These are phyloP conservation scores for Microchirus variegatus DNA, from an alignment of 2,797 vertebrate genomes.

Conservation along the genomic window DNA sequence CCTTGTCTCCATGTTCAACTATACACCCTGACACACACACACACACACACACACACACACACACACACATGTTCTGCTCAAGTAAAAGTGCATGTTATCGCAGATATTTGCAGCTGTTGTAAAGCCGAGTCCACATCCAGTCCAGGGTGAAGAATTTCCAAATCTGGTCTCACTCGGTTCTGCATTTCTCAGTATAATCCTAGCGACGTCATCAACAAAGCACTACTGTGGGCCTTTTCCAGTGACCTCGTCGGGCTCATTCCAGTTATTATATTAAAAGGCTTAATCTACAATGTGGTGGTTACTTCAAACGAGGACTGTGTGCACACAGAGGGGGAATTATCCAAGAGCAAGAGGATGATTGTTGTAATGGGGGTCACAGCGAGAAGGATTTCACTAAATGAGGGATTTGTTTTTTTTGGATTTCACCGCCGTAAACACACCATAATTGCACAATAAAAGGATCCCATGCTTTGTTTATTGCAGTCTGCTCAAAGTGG, in stretches of 20 bases:
- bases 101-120: slow-evolving; percentile 28
- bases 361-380: slow-evolving; percentile 53
- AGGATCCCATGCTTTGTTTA: neutral
- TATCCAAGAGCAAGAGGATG: slow-evolving; percentile 25
- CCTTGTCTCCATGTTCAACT: slow-evolving; percentile 18
- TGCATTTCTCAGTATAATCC: slow-evolving; percentile 32
- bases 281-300: slow-evolving; percentile 41
- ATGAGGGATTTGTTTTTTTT: slow-evolving; percentile 7
- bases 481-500: no score
- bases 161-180: slow-evolving; percentile 43
- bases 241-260: slow-evolving; percentile 32
- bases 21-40: neutral
- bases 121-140: slow-evolving; percentile 22
- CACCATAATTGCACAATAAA: neutral
- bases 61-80: neutral
- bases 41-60: neutral
- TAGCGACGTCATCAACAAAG: slow-evolving; percentile 45
- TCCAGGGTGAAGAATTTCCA: slow-evolving; percentile 9
- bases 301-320: slow-evolving; percentile 37
- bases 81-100: slow-evolving; percentile 36
- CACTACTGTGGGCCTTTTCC: slow-evolving; percentile 26
- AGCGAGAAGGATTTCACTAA: slow-evolving; percentile 36
- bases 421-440: slow-evolving; percentile 7
- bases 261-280: slow-evolving; percentile 47
- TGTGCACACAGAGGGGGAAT: slow-evolving; percentile 32